These are phyloP conservation scores for Synanthedon vespiformis DNA, from an alignment of 2,888 invertebrate species.

Conservation along the genomic window DNA sequence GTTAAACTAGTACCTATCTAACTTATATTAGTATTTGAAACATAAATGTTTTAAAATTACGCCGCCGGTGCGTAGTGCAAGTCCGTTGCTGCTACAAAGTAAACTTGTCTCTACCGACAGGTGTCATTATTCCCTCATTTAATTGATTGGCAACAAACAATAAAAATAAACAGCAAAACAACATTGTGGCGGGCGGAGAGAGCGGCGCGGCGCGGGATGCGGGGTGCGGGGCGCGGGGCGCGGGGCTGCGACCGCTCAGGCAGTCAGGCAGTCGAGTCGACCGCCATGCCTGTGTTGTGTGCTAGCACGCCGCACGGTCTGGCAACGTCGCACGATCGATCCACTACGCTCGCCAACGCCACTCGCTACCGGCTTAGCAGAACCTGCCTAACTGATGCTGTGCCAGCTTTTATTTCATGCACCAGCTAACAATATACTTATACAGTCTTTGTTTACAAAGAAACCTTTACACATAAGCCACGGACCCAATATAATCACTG, in stretches of 20 bases:
- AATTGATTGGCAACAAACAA: conserved; percentile 52
- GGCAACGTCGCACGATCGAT: conserved; percentile 65
- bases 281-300: background rate
- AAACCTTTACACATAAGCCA: too few species aligned
- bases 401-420: background rate
- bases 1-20: too few species aligned
- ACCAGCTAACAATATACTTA: background rate
- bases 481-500: too few species aligned
- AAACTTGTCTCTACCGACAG: conserved; percentile 14
- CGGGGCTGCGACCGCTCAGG: background rate
- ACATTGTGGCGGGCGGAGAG: conserved; percentile 1
- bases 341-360: conserved; percentile 7
- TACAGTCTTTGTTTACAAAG: too few species aligned
- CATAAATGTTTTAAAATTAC: too few species aligned
- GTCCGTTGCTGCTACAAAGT: background rate
- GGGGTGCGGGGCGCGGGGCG: conserved; percentile 5
- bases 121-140: conserved; percentile 44
- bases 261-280: background rate
- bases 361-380: background rate
- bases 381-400: background rate
- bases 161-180: conserved; percentile 42
- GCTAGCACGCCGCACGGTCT: conserved; percentile 21
- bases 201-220: conserved; percentile 7
- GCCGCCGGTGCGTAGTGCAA: too few species aligned
- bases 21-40: too few species aligned